phyloP scores from a whole-genome alignment of 2,888 invertebrate genomes.

The Noctuana brunneofusca region DNA sequence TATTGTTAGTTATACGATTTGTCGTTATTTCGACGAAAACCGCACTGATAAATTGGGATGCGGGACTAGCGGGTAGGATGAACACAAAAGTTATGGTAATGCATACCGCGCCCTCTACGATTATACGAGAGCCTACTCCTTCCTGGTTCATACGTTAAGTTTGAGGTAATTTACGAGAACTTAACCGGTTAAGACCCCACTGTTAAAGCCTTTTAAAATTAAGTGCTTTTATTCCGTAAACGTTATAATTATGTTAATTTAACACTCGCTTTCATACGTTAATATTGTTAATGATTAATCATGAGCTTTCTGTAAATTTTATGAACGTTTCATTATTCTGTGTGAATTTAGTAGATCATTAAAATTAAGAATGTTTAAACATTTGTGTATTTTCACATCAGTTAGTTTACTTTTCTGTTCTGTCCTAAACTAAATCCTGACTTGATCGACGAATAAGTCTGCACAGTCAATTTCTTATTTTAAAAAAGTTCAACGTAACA shows the following conservation, averaged over 20 bases:
- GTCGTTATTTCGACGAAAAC: no score
- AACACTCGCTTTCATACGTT: slow-evolving; percentile 5
- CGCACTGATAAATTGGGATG: neutral
- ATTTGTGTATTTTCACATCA: no score
- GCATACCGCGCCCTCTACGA: neutral
- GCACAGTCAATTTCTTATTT: no score
- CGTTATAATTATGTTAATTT: slow-evolving; percentile 13
- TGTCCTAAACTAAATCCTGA: no score
- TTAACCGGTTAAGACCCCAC: neutral
- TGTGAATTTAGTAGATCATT: no score
- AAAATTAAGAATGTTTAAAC: no score
- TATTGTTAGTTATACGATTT: no score
- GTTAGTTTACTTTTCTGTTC: no score
- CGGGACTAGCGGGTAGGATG: neutral
- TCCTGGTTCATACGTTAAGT: neutral
- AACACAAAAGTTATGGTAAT: neutral
- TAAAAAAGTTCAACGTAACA: no score
- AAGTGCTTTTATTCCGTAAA: slow-evolving; percentile 15
- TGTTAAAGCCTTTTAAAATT: slow-evolving; percentile 12
- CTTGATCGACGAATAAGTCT: no score
- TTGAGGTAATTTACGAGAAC: slow-evolving; percentile 3
- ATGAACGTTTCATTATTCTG: no score
- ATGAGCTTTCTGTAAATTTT: neutral
- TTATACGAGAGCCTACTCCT: neutral
- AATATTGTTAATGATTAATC: neutral